Base-by-base conservation (phyloP, 2,888 invertebrate species). In the Rhabditoides inermis region DNA sequence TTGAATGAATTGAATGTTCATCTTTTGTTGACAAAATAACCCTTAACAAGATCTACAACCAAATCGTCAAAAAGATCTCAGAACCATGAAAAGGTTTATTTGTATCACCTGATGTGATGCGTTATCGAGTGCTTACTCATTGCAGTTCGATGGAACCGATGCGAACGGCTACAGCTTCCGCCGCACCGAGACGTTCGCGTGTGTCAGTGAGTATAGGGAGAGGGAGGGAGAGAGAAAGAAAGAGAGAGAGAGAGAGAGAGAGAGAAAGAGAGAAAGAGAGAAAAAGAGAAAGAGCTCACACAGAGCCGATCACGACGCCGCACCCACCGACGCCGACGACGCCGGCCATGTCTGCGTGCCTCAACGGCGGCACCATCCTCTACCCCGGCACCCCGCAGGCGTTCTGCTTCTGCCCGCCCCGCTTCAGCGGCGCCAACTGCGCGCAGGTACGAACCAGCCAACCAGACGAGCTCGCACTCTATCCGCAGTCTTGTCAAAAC, bases 91-190 rank as follows among this genome's bases (percentile, higher is more conserved):
- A n/a, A n/a, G n/a, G n/a, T n/a, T n/a, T n/a, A n/a, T n/a, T n/a
- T n/a, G n/a, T n/a, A n/a, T n/a, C n/a, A n/a, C n/a, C n/a, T n/a
- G n/a, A n/a, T n/a, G n/a, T n/a, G n/a, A n/a, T n/a, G n/a, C n/a
- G n/a, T n/a, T n/a, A n/a, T n/a, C n/a, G n/a, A n/a, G n/a, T n/a
- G n/a, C n/a, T n/a, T n/a, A n/a, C n/a, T n/a, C n/a, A 56, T 44
- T 49, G 20, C 32, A 61, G 61, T 54, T 68, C 40, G 70, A 70
- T 40, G 70, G 70, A 49, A 51, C 58, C 18, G 70, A 70, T 35
- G 23, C 42, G 0, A 51, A 56, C 37, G 70, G 70, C 39, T 54
- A 51, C 45, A 47, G 56, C 7, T 70, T 65, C 59, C 55, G 70
- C 51, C 55, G 70, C 51, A 56, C 69, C 6, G 50, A 49, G 27